Conservation (phyloP, 2,888 invertebrate species). For the Xanthia icteritia region DNA sequence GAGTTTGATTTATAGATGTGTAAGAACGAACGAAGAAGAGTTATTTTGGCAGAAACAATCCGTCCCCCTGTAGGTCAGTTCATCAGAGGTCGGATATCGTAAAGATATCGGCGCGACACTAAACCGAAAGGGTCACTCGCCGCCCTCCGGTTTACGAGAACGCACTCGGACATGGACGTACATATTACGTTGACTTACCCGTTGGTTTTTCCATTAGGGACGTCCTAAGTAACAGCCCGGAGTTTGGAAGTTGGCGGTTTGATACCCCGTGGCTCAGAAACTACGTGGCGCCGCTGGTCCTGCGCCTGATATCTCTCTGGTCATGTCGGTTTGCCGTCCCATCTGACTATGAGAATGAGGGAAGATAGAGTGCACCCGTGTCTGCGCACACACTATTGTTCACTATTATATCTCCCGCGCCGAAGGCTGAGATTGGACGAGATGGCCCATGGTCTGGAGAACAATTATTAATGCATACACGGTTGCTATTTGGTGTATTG, state of each 20-base stretch:
- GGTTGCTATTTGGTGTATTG: no score
- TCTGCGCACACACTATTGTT: no score
- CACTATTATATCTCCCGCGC: no score
- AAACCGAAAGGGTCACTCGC: conserved; percentile 74
- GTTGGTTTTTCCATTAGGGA: background rate
- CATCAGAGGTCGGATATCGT: conserved; percentile 81
- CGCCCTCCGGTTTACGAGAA: conserved; percentile 61
- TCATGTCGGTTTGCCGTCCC: background rate
- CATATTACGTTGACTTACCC: background rate
- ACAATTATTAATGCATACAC: no score
- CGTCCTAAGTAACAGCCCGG: background rate
- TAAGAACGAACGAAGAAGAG: background rate
- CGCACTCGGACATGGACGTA: conserved; percentile 30
- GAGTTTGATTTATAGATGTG: background rate
- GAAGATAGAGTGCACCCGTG: no score
- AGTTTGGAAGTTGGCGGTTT: no score
- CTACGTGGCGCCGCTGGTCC: no score
- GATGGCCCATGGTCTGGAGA: no score
- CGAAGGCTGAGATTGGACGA: no score
- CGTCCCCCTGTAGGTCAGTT: conserved; percentile 71
- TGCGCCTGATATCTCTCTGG: background rate
- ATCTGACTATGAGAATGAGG: no score
- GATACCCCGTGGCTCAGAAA: no score
- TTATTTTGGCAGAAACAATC: conserved; percentile 1
- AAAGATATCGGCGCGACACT: conserved; percentile 81